A percentile compares a stretch with the other conserved stretches of the same genome.
Evolutionary conservation across 2,888 invertebrate species (phyloP).

Genomic region (Synanthedon vespiformis): DNA sequence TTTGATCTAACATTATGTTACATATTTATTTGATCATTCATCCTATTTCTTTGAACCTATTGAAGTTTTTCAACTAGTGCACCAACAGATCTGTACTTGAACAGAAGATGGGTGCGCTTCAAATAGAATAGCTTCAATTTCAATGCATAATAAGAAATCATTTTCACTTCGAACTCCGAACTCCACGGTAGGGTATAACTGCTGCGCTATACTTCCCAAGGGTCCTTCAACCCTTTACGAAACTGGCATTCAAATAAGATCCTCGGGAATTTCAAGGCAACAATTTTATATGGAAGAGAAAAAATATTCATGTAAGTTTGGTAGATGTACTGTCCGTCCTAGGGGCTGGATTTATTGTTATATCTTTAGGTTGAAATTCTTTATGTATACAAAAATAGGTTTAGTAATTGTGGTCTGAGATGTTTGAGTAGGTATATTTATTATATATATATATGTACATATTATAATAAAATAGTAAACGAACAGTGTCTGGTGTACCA

Average conservation of each 20-base stretch:
- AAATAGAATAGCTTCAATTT: neutral
- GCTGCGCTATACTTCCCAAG: constrained; percentile 10
- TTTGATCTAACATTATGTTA: no score
- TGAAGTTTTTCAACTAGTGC: no score
- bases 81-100: no score
- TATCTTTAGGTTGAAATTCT: neutral
- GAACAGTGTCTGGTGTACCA: no score
- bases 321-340: neutral
- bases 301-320: neutral
- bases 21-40: no score
- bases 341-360: neutral
- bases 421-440: no score
- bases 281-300: neutral
- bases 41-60: no score
- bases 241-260: constrained; percentile 24
- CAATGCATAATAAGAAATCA: neutral
- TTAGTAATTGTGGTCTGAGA: no score
- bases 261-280: constrained; percentile 1
- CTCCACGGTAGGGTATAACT: neutral
- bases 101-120: no score
- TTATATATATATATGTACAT: no score
- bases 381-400: neutral
- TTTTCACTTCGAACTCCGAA: neutral
- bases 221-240: constrained; percentile 20
- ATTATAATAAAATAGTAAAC: no score